Conservation (phyloP, 2,113 vertebrate species). For the Dasyornis broadbenti region DNA sequence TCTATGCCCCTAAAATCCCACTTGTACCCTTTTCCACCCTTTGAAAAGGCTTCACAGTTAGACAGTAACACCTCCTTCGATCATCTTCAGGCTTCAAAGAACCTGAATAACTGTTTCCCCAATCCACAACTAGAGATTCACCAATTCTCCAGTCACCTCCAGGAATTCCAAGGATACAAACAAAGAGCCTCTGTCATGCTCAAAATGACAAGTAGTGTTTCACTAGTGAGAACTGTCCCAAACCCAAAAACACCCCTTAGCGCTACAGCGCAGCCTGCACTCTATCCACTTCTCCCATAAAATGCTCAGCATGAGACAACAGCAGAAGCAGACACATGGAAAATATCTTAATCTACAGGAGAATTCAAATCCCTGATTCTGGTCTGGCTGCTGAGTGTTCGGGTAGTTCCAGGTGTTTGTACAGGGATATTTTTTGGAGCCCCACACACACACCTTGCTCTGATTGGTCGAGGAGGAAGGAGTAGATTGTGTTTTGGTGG, state of each 20-base stretch:
- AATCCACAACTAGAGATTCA: neutral
- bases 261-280: neutral
- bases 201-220: neutral
- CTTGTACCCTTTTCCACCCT: neutral
- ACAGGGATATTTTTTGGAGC: neutral
- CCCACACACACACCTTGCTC: slow-evolving; percentile 84
- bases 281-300: neutral
- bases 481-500: slow-evolving; percentile 87
- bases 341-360: neutral
- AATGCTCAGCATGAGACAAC: neutral
- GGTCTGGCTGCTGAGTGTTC: neutral
- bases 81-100: neutral
- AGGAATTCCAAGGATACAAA: neutral
- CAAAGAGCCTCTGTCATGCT: neutral
- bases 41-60: neutral
- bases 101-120: neutral
- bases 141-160: neutral
- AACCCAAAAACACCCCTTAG: neutral
- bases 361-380: neutral
- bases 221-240: neutral
- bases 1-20: neutral
- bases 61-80: neutral
- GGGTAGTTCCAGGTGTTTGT: neutral
- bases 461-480: slow-evolving; percentile 91
- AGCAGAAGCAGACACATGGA: neutral